Conservation (phyloP, 2,888 invertebrate genomes). For the Cacoxenus indagator region DNA sequence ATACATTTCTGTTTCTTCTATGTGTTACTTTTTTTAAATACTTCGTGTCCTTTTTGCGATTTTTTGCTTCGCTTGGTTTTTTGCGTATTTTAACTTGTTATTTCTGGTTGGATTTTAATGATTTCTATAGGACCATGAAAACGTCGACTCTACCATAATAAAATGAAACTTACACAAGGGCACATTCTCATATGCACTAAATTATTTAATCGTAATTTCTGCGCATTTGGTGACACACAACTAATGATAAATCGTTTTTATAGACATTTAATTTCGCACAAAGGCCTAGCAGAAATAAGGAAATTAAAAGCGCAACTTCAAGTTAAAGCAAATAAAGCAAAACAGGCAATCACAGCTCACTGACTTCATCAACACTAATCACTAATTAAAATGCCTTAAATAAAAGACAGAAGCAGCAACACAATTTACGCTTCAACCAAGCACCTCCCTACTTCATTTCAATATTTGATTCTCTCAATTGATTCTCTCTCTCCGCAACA, state of each 20-base stretch:
- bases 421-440: background rate
- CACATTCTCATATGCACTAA: background rate
- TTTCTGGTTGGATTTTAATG: constrained; percentile 10
- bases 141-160: background rate
- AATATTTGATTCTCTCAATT: no score
- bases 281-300: background rate
- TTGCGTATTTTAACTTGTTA: constrained; percentile 16
- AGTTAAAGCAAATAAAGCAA: background rate
- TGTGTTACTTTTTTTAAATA: constrained; percentile 32
- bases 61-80: constrained; percentile 2
- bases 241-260: constrained; percentile 18
- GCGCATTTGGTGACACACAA: background rate
- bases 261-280: background rate
- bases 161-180: background rate
- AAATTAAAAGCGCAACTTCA: background rate
- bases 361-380: background rate
- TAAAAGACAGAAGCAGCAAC: background rate
- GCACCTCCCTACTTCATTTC: no score
- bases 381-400: background rate
- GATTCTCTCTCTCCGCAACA: no score
- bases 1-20: constrained; percentile 37
- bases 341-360: background rate
- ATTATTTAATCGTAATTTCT: constrained; percentile 13
- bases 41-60: constrained; percentile 36
- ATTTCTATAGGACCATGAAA: background rate